Conservation (phyloP, 2,888 invertebrate species). For the Diaphora mendica region DNA sequence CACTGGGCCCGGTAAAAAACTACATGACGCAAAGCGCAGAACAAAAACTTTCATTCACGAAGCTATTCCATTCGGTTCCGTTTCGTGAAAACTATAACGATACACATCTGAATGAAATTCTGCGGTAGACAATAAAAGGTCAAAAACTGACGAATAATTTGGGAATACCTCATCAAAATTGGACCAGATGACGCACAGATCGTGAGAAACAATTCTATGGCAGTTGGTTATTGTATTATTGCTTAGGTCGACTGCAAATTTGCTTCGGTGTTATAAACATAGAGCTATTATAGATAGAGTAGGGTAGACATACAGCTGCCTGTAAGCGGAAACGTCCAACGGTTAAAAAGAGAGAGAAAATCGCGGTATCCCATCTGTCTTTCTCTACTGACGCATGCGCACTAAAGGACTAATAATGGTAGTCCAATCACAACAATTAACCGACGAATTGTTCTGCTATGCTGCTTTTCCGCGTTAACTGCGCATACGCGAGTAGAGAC, state of each 20-base stretch:
- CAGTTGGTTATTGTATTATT: not conserved
- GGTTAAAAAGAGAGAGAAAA: too few relatives aligned
- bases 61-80: conserved; percentile 53
- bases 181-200: conserved; percentile 48
- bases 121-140: conserved; percentile 48
- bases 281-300: too few relatives aligned
- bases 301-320: too few relatives aligned
- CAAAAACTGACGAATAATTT: conserved; percentile 45
- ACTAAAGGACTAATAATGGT: too few relatives aligned
- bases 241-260: not conserved
- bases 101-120: conserved; percentile 49
- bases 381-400: too few relatives aligned
- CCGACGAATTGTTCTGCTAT: too few relatives aligned
- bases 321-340: too few relatives aligned
- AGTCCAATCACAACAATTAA: too few relatives aligned
- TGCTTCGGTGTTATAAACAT: not conserved
- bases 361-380: too few relatives aligned
- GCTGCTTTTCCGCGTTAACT: too few relatives aligned
- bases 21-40: conserved; percentile 48
- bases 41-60: conserved; percentile 51
- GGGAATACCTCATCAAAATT: conserved; percentile 47
- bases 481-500: too few relatives aligned
- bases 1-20: conserved; percentile 29
- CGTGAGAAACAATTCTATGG: conserved; percentile 33
- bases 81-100: conserved; percentile 51